Base-by-base conservation (phyloP, 2,113 vertebrate species). In the Tyto alba region DNA sequence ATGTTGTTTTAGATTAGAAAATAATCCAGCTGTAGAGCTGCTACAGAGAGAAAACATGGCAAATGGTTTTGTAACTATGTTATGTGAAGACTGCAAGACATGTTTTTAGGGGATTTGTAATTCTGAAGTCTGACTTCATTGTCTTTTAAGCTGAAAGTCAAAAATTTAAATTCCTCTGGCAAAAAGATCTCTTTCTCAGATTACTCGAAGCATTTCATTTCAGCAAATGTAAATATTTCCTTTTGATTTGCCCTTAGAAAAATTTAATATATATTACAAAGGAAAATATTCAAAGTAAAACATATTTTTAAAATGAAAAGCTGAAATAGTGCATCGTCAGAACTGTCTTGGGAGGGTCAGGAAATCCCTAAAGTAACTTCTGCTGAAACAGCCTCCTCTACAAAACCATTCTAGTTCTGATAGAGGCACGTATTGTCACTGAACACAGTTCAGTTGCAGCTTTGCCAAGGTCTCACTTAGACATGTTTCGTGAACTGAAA, bases 191-290 rank as follows among this genome's bases (percentile, higher is more conserved):
- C 41, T 63, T 63, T 78, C 63, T 85, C n/a, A 32, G 72, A 83
- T 56, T 75, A 87, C 48, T 74, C 20, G 40, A 81, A 91, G 66
- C 48, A 86, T 74, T 95, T 84, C 27, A 63, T 88, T 78, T 90
- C 86, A 81, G 80, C 69, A 94, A 95, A 94, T 75, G 91, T 94
- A 95, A 96, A 95, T 96, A 95, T 94, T 97, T 94, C 89, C 32
- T 88, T 94, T 75, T 86, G 83, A 92, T 95, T 81, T 88, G 52
- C 63, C 55, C 66, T 68, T 43, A 78, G 81, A 93, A 94, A 90
- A 81, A 75, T 5, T 3, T 74, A 82, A 60, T 83, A 68, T 79
- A n/a, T 86, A 71, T 82, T 72, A 87, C 56, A 88, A 94, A 96
- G 52, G 60, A 93, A 94, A 89, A 89, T 48, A 93, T 40, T 93